Conservation (phyloP, 2,113 vertebrate species). For the Phrynocephalus versicolor region DNA sequence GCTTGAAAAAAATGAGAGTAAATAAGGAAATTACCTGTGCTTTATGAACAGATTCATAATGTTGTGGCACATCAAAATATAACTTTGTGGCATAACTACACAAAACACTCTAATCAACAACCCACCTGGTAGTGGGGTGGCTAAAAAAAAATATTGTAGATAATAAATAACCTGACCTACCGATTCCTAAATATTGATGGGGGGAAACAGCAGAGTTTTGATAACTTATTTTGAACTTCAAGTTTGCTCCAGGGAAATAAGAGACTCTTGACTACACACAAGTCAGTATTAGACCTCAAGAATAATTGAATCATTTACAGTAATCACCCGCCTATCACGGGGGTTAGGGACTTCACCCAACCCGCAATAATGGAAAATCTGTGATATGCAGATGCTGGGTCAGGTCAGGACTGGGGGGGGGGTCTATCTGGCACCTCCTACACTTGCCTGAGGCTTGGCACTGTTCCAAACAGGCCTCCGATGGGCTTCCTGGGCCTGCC, state of each 20-base stretch:
- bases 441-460: too few relatives aligned
- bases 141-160: too few relatives aligned
- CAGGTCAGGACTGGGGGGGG: too few relatives aligned
- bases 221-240: constrained; percentile 4
- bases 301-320: too few relatives aligned
- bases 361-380: too few relatives aligned
- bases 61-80: not conserved
- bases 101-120: not conserved
- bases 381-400: too few relatives aligned
- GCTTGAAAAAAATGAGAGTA: not conserved
- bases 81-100: not conserved
- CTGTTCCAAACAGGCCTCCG: too few relatives aligned
- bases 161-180: constrained; percentile 22
- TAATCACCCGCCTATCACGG: too few relatives aligned
- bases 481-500: too few relatives aligned
- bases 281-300: constrained; percentile 32
- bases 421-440: too few relatives aligned
- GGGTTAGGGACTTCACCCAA: too few relatives aligned
- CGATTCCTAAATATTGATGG: not conserved
- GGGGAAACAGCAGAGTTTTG: not conserved
- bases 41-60: not conserved
- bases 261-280: not conserved
- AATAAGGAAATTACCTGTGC: not conserved
- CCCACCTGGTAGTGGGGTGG: too few relatives aligned
- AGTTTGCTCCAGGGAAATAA: constrained; percentile 6